phyloP scores from a whole-genome alignment of 1,140 invertebrate species.

The Drosophila carrolli region DNA sequence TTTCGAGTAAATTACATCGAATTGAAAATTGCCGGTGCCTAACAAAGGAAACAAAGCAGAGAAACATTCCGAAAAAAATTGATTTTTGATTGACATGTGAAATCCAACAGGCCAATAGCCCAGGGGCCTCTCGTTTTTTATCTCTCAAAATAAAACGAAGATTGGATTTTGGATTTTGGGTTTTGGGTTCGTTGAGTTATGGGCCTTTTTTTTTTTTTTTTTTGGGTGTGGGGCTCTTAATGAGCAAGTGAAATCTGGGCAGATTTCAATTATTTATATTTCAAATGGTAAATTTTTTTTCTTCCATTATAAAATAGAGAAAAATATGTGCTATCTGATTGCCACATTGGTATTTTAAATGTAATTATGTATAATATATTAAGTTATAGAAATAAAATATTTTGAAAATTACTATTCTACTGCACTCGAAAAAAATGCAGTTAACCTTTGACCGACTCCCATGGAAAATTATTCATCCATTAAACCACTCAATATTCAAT shows the following conservation, averaged over 20 bases:
- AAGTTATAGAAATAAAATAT: too few relatives aligned
- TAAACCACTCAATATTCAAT: slow-evolving; percentile 37
- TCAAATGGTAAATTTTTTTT: background rate
- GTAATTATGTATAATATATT: too few relatives aligned
- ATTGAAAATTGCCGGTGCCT: slow-evolving; percentile 46
- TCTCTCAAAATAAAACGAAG: slow-evolving; percentile 20
- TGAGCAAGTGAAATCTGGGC: slow-evolving; percentile 39
- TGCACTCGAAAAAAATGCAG: slow-evolving; percentile 1
- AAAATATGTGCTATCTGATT: too few relatives aligned
- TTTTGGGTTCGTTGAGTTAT: slow-evolving; percentile 15
- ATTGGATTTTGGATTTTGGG: slow-evolving; percentile 8
- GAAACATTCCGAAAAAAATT: slow-evolving; percentile 43
- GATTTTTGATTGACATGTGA: slow-evolving; percentile 83
- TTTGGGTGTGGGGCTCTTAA: slow-evolving; percentile 9
- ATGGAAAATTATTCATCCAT: slow-evolving; percentile 17
- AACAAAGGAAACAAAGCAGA: slow-evolving; percentile 45
- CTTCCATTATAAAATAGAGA: background rate
- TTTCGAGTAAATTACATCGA: slow-evolving; percentile 38
- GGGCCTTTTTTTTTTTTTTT: background rate
- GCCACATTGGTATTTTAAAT: too few relatives aligned
- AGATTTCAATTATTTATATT: slow-evolving; percentile 7
- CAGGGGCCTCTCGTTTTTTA: slow-evolving; percentile 19
- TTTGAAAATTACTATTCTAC: too few relatives aligned
- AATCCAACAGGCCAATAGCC: slow-evolving; percentile 73
- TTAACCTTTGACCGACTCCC: slow-evolving; percentile 8